Evolutionary conservation across 2,113 vertebrate species (phyloP).

Genomic region (Toxostoma redivivum): DNA sequence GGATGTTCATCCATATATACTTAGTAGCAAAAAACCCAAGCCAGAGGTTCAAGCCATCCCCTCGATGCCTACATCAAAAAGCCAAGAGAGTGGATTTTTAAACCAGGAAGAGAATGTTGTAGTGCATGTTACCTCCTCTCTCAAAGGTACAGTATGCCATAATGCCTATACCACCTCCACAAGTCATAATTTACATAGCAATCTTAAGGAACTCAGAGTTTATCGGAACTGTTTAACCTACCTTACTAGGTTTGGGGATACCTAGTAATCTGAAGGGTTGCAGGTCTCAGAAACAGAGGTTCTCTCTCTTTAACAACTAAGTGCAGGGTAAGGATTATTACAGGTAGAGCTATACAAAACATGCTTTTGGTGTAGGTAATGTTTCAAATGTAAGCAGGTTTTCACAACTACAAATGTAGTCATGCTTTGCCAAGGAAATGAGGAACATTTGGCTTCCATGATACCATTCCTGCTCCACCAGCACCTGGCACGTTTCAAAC

Average conservation of each 20-base stretch:
- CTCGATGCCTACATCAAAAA: conserved; percentile 81
- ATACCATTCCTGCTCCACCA: not conserved
- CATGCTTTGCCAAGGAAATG: not conserved
- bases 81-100: conserved; percentile 84
- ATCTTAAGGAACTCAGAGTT: not conserved
- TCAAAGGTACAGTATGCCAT: conserved; percentile 73
- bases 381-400: not conserved
- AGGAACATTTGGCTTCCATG: not conserved
- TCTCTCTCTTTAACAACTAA: not conserved
- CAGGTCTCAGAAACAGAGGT: not conserved
- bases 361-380: not conserved
- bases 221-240: not conserved
- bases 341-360: not conserved
- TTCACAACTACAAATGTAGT: not conserved
- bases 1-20: conserved; percentile 95
- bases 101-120: conserved; percentile 71
- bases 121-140: conserved; percentile 61
- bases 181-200: not conserved
- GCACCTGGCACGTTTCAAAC: not conserved
- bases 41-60: conserved; percentile 73
- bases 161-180: not conserved
- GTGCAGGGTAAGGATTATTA: not conserved
- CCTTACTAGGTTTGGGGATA: not conserved
- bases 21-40: conserved; percentile 90
- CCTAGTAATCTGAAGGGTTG: not conserved